A percentile compares a stretch with the other conserved stretches of the same genome.
These are phyloP conservation scores for Nannoperca australis DNA, from an alignment of 2,797 vertebrate genomes.

Conservation along the genomic window DNA sequence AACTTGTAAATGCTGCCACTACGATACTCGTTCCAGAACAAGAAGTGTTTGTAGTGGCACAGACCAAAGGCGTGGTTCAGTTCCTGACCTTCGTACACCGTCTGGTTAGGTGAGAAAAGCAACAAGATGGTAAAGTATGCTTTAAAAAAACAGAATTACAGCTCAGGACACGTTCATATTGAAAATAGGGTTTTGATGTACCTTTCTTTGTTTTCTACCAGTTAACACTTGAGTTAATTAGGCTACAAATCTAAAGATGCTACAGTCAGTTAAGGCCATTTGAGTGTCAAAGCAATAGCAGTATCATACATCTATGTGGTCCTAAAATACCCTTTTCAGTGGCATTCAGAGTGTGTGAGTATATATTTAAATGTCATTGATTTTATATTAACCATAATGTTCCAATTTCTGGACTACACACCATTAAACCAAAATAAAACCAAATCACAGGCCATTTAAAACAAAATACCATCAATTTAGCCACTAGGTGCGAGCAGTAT, in stretches of 20 bases:
- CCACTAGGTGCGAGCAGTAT: slow-evolving; percentile 4
- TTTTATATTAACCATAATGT: slow-evolving; percentile 15
- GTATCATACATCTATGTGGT: slow-evolving; percentile 1
- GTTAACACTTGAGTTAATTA: slow-evolving; percentile 1
- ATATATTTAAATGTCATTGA: slow-evolving; percentile 26
- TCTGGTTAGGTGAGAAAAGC: slow-evolving; percentile 78
- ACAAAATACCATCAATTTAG: slow-evolving; percentile 23
- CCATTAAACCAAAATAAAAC: slow-evolving; percentile 9
- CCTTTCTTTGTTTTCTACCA: background rate
- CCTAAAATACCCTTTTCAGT: slow-evolving; percentile 10
- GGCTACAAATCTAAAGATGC: background rate
- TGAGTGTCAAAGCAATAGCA: background rate
- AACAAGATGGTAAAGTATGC: slow-evolving; percentile 13
- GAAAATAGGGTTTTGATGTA: background rate
- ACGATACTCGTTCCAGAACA: slow-evolving; percentile 98
- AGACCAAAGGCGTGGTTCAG: slow-evolving; percentile 96
- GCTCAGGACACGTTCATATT: slow-evolving; percentile 2
- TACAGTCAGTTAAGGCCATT: background rate
- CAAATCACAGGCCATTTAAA: slow-evolving; percentile 15
- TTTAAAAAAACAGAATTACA: slow-evolving; percentile 7
- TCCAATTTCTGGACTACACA: slow-evolving; percentile 7
- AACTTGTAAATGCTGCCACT: slow-evolving; percentile 95
- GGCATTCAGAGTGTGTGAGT: background rate
- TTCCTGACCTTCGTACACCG: slow-evolving; percentile 94
- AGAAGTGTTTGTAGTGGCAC: slow-evolving; percentile 94